These are phyloP conservation scores for Macaria notata DNA, from an alignment of 2,888 invertebrate species.

Conservation along the genomic window DNA sequence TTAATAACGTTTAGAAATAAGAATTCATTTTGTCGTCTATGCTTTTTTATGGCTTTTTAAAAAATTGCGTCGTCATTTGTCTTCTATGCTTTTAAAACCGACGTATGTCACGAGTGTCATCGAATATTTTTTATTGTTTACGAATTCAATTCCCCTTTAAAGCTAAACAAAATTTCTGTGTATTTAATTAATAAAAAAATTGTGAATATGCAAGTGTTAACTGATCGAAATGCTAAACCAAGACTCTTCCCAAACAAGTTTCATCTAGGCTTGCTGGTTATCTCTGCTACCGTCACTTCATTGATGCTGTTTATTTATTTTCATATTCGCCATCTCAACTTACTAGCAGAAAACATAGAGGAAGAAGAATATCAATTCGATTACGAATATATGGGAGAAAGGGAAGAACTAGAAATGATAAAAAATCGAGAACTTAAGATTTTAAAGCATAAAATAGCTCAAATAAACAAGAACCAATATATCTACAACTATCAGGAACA, in stretches of 20 bases:
- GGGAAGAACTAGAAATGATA: slow-evolving; percentile 15
- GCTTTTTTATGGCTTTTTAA: too few relatives aligned
- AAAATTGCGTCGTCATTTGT: too few relatives aligned
- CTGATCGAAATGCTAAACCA: too few relatives aligned
- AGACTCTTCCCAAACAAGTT: not conserved
- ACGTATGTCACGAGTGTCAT: too few relatives aligned
- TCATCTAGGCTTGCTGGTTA: not conserved
- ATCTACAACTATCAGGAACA: slow-evolving; percentile 33
- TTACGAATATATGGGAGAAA: slow-evolving; percentile 23
- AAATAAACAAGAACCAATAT: slow-evolving; percentile 39
- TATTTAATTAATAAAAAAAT: not conserved
- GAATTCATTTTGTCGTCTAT: too few relatives aligned
- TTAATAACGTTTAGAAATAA: too few relatives aligned
- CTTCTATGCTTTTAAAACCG: too few relatives aligned
- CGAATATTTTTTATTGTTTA: too few relatives aligned
- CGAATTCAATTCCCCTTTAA: too few relatives aligned
- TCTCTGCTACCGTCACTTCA: not conserved
- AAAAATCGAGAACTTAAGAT: slow-evolving; percentile 25
- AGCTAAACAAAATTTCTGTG: not conserved
- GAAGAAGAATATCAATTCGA: slow-evolving; percentile 19
- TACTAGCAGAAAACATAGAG: not conserved
- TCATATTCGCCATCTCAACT: too few relatives aligned
- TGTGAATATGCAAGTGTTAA: too few relatives aligned
- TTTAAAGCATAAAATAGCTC: slow-evolving; percentile 37
- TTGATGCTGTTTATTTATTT: not conserved